Conservation (phyloP, 2,113 vertebrate species). For the Antennarius striatus region DNA sequence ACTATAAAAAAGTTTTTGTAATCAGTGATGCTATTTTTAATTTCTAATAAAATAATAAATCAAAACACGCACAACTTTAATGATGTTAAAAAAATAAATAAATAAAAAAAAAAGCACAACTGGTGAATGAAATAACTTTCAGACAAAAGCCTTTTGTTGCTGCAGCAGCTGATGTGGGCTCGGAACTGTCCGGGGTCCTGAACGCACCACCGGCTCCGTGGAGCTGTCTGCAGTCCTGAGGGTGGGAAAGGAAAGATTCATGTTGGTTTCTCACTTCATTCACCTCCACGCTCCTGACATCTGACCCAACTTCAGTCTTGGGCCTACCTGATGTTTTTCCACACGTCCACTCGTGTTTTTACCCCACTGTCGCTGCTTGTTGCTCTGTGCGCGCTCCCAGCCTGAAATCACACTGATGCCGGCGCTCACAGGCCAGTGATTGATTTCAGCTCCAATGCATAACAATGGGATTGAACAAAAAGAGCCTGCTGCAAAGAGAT, state of each 20-base stretch:
- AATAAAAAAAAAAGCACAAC: conserved; percentile 44
- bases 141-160: too few species aligned
- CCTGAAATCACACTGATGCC: conserved; percentile 83
- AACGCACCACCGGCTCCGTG: not conserved
- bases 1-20: too few species aligned
- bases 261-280: not conserved
- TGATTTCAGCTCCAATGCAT: conserved; percentile 86
- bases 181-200: conserved; percentile 31
- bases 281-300: conserved; percentile 10
- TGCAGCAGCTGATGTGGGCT: not conserved
- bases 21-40: too few species aligned
- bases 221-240: conserved; percentile 58
- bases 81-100: too few species aligned
- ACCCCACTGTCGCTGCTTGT: conserved; percentile 68
- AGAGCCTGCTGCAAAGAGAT: conserved; percentile 92
- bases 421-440: conserved; percentile 78
- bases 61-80: too few species aligned
- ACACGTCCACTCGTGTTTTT: conserved; percentile 67
- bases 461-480: conserved; percentile 89
- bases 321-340: conserved; percentile 32
- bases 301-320: conserved; percentile 2
- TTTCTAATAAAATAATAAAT: too few species aligned
- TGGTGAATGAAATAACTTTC: too few species aligned
- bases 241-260: too few species aligned
- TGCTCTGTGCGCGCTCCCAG: conserved; percentile 56